Percentiles rank a stretch among this genome's conserved stretches.
phyloP scores from a whole-genome alignment of 2,113 vertebrate genomes.

The Elanoides forficatus region DNA sequence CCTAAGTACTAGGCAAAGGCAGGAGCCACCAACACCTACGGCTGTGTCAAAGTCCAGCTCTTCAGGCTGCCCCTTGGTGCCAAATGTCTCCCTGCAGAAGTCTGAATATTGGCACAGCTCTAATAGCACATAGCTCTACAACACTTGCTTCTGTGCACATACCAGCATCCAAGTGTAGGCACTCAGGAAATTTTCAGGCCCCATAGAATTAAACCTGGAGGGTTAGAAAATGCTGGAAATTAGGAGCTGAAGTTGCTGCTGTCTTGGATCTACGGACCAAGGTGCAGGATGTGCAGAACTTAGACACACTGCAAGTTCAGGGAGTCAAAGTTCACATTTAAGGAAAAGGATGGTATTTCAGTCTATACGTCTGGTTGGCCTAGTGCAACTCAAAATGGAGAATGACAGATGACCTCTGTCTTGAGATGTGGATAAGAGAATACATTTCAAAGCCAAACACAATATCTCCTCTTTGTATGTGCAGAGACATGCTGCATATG shows the following conservation, averaged over 20 bases:
- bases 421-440: neutral
- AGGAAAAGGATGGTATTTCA: neutral
- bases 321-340: neutral
- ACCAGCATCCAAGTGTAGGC: neutral
- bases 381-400: neutral
- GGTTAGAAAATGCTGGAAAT: neutral
- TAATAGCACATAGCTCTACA: neutral
- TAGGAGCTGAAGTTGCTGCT: neutral
- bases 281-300: neutral
- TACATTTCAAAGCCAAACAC: neutral
- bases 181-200: neutral
- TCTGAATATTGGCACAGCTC: neutral
- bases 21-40: neutral
- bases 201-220: neutral
- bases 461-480: neutral
- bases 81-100: neutral
- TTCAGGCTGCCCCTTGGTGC: neutral
- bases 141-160: accelerated
- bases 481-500: neutral
- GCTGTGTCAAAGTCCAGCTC: neutral
- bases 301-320: neutral
- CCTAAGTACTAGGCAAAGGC: neutral
- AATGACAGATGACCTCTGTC: neutral
- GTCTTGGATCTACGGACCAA: neutral
- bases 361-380: neutral